phyloP scores from a whole-genome alignment of 2,888 invertebrate species.

The Sycophila texana region DNA sequence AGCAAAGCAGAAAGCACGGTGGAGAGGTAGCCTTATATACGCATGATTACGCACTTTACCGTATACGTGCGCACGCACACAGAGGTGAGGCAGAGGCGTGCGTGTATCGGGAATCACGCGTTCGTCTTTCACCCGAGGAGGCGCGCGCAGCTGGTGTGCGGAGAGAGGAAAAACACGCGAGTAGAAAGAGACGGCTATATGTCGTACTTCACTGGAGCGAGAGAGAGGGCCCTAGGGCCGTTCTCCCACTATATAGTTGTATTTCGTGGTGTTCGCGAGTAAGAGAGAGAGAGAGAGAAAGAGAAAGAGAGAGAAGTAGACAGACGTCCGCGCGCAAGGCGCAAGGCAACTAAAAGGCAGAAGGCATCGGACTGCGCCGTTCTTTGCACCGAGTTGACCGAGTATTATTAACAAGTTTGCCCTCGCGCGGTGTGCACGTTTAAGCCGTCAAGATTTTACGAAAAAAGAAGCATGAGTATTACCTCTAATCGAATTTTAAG shows the following conservation, averaged over 20 bases:
- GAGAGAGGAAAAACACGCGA: neutral
- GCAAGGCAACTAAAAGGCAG: neutral
- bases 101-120: too few relatives aligned
- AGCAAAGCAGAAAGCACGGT: too few relatives aligned
- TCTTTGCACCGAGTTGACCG: neutral
- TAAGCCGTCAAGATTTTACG: constrained; percentile 72
- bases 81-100: too few relatives aligned
- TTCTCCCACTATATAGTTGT: too few relatives aligned
- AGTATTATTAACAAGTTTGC: constrained; percentile 33
- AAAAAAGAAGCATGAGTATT: constrained; percentile 75
- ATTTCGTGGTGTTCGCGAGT: neutral
- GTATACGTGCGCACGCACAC: too few relatives aligned
- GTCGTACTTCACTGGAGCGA: neutral
- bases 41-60: too few relatives aligned
- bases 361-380: neutral
- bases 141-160: neutral
- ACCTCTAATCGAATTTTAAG: constrained; percentile 71
- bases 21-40: too few relatives aligned
- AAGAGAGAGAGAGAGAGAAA: constrained; percentile 5
- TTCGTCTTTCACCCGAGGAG: too few relatives aligned
- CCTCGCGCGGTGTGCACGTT: constrained; percentile 50
- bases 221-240: neutral
- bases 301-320: neutral
- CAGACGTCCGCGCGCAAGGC: neutral
- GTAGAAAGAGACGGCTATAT: neutral